Conservation (phyloP, 2,888 invertebrate species). For the Agriopis leucophaearia region DNA sequence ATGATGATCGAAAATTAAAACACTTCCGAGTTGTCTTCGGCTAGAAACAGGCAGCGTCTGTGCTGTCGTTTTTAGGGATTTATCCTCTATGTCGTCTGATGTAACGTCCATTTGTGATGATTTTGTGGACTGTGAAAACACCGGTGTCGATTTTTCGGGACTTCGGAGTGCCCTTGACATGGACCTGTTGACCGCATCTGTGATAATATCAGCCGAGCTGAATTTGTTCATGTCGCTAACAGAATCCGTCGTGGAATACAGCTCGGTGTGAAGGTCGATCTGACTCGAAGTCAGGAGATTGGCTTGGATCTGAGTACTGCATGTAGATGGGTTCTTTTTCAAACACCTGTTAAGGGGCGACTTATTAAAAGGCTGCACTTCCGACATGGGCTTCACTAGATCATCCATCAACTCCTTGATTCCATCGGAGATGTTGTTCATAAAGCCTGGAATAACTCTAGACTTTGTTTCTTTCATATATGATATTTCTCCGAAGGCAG, state of each 20-base stretch:
- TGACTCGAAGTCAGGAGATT: conserved; percentile 72
- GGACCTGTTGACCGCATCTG: conserved; percentile 35
- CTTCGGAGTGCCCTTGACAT: conserved; percentile 37
- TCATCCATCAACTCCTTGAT: conserved; percentile 75
- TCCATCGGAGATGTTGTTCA: conserved; percentile 67
- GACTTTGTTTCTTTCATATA: conserved; percentile 60
- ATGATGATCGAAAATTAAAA: conserved; percentile 68
- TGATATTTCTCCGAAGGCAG: conserved; percentile 64
- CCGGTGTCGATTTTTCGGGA: conserved; percentile 35
- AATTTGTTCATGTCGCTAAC: conserved; percentile 41
- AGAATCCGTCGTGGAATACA: conserved; percentile 51
- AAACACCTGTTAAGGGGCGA: conserved; percentile 23
- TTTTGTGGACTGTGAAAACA: conserved; percentile 22
- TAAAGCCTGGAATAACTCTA: conserved; percentile 71
- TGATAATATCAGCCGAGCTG: conserved; percentile 32
- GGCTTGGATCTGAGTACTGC: conserved; percentile 70
- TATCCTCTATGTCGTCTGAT: conserved; percentile 2
- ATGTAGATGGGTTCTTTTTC: conserved; percentile 52
- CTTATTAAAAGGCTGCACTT: conserved; percentile 58
- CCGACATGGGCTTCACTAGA: conserved; percentile 71
- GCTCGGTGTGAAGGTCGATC: conserved; percentile 63
- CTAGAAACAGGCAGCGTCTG: not conserved
- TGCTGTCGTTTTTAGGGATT: not conserved
- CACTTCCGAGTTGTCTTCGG: conserved; percentile 31
- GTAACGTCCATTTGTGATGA: conserved; percentile 30